A percentile compares a stretch with the other conserved stretches of the same genome.
These are phyloP conservation scores for Lophotis ruficrista DNA, from an alignment of 2,113 vertebrate genomes.

Conservation along the genomic window DNA sequence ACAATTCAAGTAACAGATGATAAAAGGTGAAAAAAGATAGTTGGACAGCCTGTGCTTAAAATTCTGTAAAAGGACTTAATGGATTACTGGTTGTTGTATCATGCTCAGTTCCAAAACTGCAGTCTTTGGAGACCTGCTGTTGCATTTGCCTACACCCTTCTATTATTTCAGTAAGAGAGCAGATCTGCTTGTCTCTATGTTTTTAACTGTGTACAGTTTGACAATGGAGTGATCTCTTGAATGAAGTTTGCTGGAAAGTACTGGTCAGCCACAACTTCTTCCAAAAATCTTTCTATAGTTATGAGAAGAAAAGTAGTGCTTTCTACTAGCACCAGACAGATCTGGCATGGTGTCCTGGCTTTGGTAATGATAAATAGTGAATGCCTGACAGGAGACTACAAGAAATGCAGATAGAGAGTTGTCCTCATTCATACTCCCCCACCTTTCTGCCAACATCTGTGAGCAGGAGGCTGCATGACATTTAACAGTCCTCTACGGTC, in stretches of 20 bases:
- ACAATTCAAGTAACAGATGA: background rate
- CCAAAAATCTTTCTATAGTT: background rate
- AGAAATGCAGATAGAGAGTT: background rate
- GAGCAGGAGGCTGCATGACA: background rate
- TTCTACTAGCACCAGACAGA: background rate
- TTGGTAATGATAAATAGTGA: background rate
- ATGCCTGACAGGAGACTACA: background rate
- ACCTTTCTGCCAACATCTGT: background rate
- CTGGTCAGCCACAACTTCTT: background rate
- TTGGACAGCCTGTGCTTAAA: background rate
- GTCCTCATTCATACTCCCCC: background rate
- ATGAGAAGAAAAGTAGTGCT: background rate
- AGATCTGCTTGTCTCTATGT: background rate
- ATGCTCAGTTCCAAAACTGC: background rate
- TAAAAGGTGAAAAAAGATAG: background rate
- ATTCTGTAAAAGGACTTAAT: background rate
- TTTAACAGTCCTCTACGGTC: background rate
- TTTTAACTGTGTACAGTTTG: background rate
- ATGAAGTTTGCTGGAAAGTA: background rate
- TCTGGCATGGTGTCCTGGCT: background rate
- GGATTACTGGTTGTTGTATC: background rate
- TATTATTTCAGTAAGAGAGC: background rate
- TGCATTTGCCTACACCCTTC: background rate
- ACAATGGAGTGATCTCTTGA: background rate
- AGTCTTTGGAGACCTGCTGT: background rate